Conservation (phyloP, 2,888 invertebrate genomes). For the Saturnia japonica region DNA sequence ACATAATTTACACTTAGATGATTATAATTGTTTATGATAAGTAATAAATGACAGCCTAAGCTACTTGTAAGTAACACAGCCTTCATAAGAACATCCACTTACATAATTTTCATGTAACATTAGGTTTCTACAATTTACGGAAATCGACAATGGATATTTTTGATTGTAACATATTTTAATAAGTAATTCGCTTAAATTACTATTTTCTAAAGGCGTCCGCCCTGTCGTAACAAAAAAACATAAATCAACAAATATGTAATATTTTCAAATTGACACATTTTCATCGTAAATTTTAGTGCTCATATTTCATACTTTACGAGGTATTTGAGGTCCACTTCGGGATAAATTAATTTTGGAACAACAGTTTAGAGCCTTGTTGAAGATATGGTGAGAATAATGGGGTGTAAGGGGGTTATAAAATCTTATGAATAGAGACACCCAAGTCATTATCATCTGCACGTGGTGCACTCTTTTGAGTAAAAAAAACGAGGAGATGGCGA, state of each 20-base stretch:
- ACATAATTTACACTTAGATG: too few species aligned
- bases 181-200: background rate
- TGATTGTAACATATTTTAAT: background rate
- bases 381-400: background rate
- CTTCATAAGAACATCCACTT: too few species aligned
- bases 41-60: too few species aligned
- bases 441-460: too few species aligned
- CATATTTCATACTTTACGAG: background rate
- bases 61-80: too few species aligned
- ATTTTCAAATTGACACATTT: conserved; percentile 4
- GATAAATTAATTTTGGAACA: background rate
- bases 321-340: background rate
- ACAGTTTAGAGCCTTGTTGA: background rate
- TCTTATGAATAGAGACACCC: too few species aligned
- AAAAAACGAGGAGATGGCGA: too few species aligned
- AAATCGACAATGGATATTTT: background rate
- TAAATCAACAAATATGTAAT: conserved; percentile 1
- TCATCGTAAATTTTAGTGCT: background rate
- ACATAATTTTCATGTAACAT: too few species aligned
- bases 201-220: background rate
- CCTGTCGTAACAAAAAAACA: background rate
- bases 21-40: too few species aligned
- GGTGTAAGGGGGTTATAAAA: background rate
- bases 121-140: background rate
- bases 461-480: too few species aligned